Evolutionary conservation across 2,888 invertebrate species (phyloP).

Genomic region (Aporophyla nigra): DNA sequence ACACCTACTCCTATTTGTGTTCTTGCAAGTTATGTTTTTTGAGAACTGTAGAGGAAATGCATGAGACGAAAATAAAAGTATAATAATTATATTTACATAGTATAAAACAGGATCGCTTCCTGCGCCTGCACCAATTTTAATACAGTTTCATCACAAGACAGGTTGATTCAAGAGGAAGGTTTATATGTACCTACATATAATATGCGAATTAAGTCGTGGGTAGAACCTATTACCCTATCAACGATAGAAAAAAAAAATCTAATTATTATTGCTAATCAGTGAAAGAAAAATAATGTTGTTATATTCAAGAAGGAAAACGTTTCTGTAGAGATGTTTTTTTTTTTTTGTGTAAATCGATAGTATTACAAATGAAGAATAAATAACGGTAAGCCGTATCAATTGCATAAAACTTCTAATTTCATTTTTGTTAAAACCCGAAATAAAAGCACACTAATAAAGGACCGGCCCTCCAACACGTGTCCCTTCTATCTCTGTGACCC

Average conservation of each 20-base stretch:
- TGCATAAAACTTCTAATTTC: background rate
- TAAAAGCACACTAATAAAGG: slow-evolving; percentile 78
- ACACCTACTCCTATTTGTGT: background rate
- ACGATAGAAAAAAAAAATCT: no score
- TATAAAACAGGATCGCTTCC: no score
- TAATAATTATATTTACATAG: background rate
- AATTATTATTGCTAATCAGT: background rate
- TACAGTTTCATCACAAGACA: no score
- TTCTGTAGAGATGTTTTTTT: background rate
- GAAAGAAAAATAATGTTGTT: background rate
- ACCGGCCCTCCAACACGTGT: slow-evolving; percentile 89
- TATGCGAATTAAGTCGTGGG: no score
- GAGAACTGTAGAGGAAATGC: background rate
- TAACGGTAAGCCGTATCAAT: background rate
- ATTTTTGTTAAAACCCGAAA: background rate
- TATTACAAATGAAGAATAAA: background rate
- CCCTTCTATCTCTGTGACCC: slow-evolving; percentile 89
- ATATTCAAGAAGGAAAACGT: slow-evolving; percentile 2
- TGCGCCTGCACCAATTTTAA: no score
- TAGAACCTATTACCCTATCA: background rate
- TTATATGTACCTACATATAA: no score
- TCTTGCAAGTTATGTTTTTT: background rate
- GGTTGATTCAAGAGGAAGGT: no score
- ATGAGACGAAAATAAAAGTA: background rate
- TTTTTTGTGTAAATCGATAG: background rate